Percentiles rank a stretch among this genome's conserved stretches.
phyloP scores from a whole-genome alignment of 2,113 vertebrate species.

The Xenus cinereus region DNA sequence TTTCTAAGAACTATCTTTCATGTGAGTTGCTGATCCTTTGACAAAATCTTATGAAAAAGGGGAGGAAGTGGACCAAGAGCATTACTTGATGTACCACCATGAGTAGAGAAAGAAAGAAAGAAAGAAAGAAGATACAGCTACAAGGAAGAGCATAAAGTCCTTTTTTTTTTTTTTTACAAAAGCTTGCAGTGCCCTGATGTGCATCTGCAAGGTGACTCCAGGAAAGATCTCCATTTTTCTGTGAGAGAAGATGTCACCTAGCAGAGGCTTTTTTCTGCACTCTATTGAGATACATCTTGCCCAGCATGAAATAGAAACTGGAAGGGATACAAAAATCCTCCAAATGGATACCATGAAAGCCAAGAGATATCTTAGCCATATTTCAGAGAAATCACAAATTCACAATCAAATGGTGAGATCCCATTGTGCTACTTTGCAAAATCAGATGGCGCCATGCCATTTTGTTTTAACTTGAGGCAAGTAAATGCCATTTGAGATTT shows the following conservation, averaged over 20 bases:
- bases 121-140: background rate
- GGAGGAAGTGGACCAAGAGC: background rate
- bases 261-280: background rate
- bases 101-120: background rate
- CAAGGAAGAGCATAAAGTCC: background rate
- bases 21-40: background rate
- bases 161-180: background rate
- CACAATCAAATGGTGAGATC: background rate
- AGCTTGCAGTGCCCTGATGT: background rate
- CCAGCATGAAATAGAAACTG: background rate
- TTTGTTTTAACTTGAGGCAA: conserved; percentile 3
- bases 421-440: background rate
- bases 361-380: background rate
- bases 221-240: background rate
- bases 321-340: background rate
- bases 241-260: background rate
- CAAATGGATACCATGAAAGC: background rate
- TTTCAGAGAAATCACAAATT: conserved; percentile 9
- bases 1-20: background rate
- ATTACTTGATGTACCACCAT: background rate
- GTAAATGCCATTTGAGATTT: conserved; percentile 29
- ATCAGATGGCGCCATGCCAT: background rate
- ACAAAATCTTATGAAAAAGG: background rate
- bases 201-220: background rate
- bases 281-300: background rate